Percentiles rank a stretch among this genome's conserved stretches.
These are phyloP conservation scores for Clamator glandarius DNA, from an alignment of 2,797 vertebrate genomes.

Conservation along the genomic window DNA sequence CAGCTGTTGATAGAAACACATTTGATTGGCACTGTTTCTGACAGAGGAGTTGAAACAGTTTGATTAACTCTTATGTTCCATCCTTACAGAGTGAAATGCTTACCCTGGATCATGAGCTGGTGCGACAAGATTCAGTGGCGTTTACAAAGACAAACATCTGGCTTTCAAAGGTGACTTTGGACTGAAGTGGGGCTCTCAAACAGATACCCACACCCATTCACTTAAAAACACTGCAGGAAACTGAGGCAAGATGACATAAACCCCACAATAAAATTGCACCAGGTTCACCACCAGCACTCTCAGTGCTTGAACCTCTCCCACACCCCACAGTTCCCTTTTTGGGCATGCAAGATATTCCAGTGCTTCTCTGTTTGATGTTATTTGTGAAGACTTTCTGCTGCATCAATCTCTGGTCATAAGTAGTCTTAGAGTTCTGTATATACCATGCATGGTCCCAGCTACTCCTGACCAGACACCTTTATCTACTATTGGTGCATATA, in stretches of 20 bases:
- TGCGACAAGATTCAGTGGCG: not conserved
- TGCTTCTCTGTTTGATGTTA: not conserved
- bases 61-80: not conserved
- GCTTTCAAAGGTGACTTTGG: not conserved
- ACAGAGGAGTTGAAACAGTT: constrained; percentile 21
- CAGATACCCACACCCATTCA: not conserved
- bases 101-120: not conserved
- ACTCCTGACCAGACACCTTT: not conserved
- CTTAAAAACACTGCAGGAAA: not conserved
- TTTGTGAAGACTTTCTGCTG: not conserved
- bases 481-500: not conserved
- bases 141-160: not conserved
- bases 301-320: not conserved
- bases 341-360: not conserved
- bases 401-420: not conserved
- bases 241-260: not conserved
- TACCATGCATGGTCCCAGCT: not conserved
- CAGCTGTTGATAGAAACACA: constrained; percentile 15
- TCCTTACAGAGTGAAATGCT: not conserved
- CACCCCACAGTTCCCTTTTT: not conserved
- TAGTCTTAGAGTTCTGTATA: not conserved
- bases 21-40: not conserved
- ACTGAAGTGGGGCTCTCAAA: not conserved
- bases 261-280: not conserved
- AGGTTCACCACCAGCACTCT: not conserved